Base-by-base conservation (phyloP, 2,888 invertebrate species). In the Dioctria linearis region DNA sequence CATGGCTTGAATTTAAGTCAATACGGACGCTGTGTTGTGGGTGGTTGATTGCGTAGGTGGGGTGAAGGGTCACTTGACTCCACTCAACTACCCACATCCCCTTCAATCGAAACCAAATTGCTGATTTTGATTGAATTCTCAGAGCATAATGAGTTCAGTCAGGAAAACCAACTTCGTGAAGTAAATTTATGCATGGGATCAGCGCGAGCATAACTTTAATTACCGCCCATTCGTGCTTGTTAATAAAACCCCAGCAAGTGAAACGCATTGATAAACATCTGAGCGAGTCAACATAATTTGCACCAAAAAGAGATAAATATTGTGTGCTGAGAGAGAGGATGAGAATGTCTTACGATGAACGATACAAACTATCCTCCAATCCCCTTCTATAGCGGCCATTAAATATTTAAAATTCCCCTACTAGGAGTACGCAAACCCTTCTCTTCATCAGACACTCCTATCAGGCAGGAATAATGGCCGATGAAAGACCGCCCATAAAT, bases 371-470 rank as follows among this genome's bases (percentile, higher is more conserved):
- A 51, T 25, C n/a, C 5, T 9, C 49, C 6, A 2, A 9, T 5
- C 78, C 54, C 54, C 51, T 78, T 54, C 66, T 40, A 65, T 63
- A 78, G 78, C 78, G 65, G 78, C 78, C 78, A 78, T 78, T 78
- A 78, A 78, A 78, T 78, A 66, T 78, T 78, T 78, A 66, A n/a
- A 65, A 66, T 66, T 78, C 66, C 66, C 76, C 76, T 76, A 39
- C 61, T 57, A 37, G 63, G 9, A 43, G 2, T 3, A 37, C 49
- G 63, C 63, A 76, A 49, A 63, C 78, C 66, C 78, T 42, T n/a
- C 66, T 25, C 25, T 37, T 54, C n/a, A 54, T 4, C n/a, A 61
- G 25, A 46, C 66, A 11, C 63, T 49, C 63, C 9, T 39, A 11
- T 46, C 37, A 11, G 6, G 25, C 39, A 76, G 25, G 25, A 25